Base-by-base conservation (phyloP, 64 coral and sea anemone species). In the Montipora foliosa region DNA sequence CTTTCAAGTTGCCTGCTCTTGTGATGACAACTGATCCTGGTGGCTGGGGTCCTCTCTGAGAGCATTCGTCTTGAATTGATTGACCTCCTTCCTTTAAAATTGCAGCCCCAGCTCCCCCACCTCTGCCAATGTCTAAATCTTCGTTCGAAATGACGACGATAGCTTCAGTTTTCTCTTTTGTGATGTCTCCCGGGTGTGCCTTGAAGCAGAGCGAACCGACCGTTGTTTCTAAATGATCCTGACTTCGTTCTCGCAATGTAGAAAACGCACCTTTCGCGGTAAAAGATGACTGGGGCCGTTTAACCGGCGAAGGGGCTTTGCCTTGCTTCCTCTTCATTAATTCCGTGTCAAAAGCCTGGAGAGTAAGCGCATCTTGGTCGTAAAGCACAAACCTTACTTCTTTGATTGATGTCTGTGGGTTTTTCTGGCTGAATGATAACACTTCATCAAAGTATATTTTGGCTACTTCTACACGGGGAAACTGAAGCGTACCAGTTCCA, bases 331-430 rank as follows among this genome's bases (percentile, higher is more conserved):
- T 83, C 16, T 74, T 80, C 84, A 80, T 67, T 29, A 90, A 20
- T 61, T 96, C 95, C 37, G 71, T n/a, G 64, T 96, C 79, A 60
- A 96, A 96, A 16, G 88, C 95, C 6, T 90, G 49, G 0, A 96
- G 19, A 3, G 91, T 87, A 0, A 67, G 44, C 24, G 64, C 11
- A 58, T 96, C 91, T 93, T 96, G 89, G 45, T 62, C 24, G 20
- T 90, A 93, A 6, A 93, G 64, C 1, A 96, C 88, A 21, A 93
- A 87, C 6, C 66, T 81, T 10, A 96, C 82, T 10, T 96, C 81
- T 49, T 16, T 66, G 14, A 96, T 16, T 62, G 75, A 19, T 17
- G 71, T 80, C 1, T 44, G 3, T 29, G 81, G 76, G 11, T 84
- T 52, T 20, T 93, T 81, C 47, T 68, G 47, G 21, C 44, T 76